A percentile compares a stretch with the other conserved stretches of the same genome.
Evolutionary conservation across 2,888 invertebrate species (phyloP).

Genomic region (Amphipyra tragopoginis): DNA sequence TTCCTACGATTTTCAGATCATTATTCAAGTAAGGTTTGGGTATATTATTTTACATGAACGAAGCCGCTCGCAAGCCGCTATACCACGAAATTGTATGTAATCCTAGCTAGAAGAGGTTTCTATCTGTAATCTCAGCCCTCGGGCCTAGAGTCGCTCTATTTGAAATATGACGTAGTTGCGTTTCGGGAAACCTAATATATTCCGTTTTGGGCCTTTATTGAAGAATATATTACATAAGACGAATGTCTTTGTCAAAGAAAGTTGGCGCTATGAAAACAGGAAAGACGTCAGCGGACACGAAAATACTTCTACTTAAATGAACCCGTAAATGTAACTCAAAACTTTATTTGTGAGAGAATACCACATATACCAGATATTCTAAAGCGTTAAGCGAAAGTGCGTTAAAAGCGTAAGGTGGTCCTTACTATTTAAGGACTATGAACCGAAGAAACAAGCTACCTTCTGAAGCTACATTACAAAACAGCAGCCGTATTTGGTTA

Average conservation of each 20-base stretch:
- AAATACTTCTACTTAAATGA: too few species aligned
- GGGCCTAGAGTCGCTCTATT: conserved; percentile 15
- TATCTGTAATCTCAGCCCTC: conserved; percentile 18
- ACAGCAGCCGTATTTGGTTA: too few species aligned
- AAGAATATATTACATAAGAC: too few species aligned
- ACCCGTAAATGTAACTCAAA: too few species aligned
- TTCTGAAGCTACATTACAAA: conserved; percentile 1
- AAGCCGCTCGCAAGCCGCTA: conserved; percentile 2
- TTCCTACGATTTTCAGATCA: conserved; percentile 4
- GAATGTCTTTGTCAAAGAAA: too few species aligned
- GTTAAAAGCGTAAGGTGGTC: too few species aligned
- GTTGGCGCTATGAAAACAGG: too few species aligned
- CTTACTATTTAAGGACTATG: neutral
- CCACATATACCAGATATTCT: too few species aligned
- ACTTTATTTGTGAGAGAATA: too few species aligned
- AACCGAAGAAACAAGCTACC: conserved; percentile 9
- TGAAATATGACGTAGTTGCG: conserved; percentile 3
- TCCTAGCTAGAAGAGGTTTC: conserved; percentile 16
- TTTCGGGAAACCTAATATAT: neutral
- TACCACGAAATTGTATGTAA: conserved; percentile 7
- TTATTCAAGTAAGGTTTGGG: conserved; percentile 25
- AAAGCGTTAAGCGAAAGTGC: too few species aligned
- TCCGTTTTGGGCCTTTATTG: too few species aligned
- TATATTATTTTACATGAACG: conserved; percentile 23
- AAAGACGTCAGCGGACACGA: too few species aligned